A percentile compares a stretch with the other conserved stretches of the same genome.
Conservation (phyloP, 2,113 vertebrate species). For the Poecile atricapillus region DNA sequence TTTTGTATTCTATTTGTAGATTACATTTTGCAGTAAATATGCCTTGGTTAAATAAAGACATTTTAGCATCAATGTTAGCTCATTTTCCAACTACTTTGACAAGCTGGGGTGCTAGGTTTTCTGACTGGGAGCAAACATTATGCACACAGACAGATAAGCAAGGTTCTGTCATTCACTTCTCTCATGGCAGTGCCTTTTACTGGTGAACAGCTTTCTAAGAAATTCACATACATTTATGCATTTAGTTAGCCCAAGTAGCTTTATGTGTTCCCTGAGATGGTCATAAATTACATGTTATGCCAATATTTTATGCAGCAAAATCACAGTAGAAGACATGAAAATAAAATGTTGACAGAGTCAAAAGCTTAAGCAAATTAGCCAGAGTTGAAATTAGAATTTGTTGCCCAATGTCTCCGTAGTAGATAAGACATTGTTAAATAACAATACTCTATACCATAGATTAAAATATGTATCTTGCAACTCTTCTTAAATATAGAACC, state of each 20-base stretch:
- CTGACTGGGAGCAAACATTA: background rate
- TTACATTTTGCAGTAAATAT: background rate
- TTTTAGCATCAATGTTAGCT: background rate
- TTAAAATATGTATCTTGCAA: background rate
- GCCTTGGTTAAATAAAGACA: background rate
- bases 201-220: background rate
- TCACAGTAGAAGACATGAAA: background rate
- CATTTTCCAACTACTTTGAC: background rate
- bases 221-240: background rate
- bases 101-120: background rate
- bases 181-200: background rate
- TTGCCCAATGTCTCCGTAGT: background rate
- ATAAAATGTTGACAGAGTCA: background rate
- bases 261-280: background rate
- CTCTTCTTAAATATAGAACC: background rate
- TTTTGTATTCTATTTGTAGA: background rate
- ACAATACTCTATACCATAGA: background rate
- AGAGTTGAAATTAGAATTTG: background rate
- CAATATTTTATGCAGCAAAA: background rate
- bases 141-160: background rate
- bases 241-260: background rate
- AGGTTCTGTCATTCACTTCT: background rate
- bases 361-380: background rate
- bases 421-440: background rate
- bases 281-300: background rate